Evolutionary conservation across 2,888 invertebrate species (phyloP), one percentile per base, ranked within the genome.

Genomic region (Rapana venosa): DNA sequence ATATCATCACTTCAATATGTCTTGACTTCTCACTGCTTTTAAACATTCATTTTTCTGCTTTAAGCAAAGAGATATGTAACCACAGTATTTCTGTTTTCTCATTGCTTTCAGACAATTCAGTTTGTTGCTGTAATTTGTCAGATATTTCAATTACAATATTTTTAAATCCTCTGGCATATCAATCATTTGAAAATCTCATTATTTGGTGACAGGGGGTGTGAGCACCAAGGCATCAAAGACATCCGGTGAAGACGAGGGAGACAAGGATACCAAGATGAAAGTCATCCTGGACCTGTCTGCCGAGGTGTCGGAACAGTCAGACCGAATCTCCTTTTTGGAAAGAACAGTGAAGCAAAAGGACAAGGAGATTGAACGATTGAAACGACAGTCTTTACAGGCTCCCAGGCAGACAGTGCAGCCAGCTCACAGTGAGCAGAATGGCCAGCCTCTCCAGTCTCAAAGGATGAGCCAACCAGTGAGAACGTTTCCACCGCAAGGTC

Each of bases 241-340:
- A 15, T 5, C 35, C 15, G 66, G 26, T 4, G 86, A 66, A 22
- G 87, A 90, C 1, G 47, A 79, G 20, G 79, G 84, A 8, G 26
- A 35, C 17, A 22, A 47, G n/a, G 74, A 84, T 47, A 20, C 61
- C 15, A 74, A 66, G 85, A 84, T 87, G 85, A 93, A 93, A 85
- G 90, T 95, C 70, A 94, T 95, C 58, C 91, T 95, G 17, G 94
- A 94, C 74, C 92, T 95, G 77, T 95, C 95, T 17, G 92, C 93
- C 74, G 94, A 94, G 90, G 92, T 94, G 36, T 93, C 94, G 36
- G 94, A 94, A 83, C 95, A 94, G 86, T 91, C 90, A 30, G 93
- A 93, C 56, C 93, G 92, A 88, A 94, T 95, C 70, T 66, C 90
- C 0, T 91, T 91, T 83, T 90, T 95, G 30, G 93, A 94, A 91